Conservation (phyloP, 2,888 invertebrate species). For the Plagiodera versicolora region DNA sequence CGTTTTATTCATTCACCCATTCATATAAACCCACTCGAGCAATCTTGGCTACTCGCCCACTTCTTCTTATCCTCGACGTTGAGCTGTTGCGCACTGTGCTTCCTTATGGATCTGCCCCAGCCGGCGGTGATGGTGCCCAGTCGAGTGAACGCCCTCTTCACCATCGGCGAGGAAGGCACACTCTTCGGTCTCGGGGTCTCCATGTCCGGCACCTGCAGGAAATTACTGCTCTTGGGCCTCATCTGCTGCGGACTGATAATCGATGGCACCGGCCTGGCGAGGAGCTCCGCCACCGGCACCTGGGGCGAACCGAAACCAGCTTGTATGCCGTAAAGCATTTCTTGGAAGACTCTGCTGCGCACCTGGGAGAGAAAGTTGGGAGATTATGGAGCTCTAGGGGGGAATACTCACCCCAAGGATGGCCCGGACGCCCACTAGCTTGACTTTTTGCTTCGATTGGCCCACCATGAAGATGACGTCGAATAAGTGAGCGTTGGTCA, state of each 20-base stretch:
- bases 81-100: slow-evolving; percentile 78
- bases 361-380: slow-evolving; percentile 19
- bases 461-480: slow-evolving; percentile 91
- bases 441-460: slow-evolving; percentile 84
- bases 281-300: slow-evolving; percentile 86
- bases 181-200: slow-evolving; percentile 89
- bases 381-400: no score
- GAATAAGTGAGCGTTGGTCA: slow-evolving; percentile 80
- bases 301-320: slow-evolving; percentile 92
- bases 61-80: slow-evolving; percentile 90
- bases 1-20: no score
- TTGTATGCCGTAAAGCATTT: slow-evolving; percentile 93
- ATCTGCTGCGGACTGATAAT: slow-evolving; percentile 84
- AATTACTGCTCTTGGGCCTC: slow-evolving; percentile 87
- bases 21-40: slow-evolving; percentile 84
- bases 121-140: slow-evolving; percentile 88
- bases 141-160: slow-evolving; percentile 88
- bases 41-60: slow-evolving; percentile 85
- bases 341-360: slow-evolving; percentile 84
- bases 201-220: slow-evolving; percentile 82
- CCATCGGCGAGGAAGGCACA: slow-evolving; percentile 92
- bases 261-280: slow-evolving; percentile 84
- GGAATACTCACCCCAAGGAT: slow-evolving; percentile 77
- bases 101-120: slow-evolving; percentile 86
- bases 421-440: slow-evolving; percentile 87